Evolutionary conservation across 2,797 vertebrate genomes (phyloP).

Genomic region (Acestrorhynchus altus): DNA sequence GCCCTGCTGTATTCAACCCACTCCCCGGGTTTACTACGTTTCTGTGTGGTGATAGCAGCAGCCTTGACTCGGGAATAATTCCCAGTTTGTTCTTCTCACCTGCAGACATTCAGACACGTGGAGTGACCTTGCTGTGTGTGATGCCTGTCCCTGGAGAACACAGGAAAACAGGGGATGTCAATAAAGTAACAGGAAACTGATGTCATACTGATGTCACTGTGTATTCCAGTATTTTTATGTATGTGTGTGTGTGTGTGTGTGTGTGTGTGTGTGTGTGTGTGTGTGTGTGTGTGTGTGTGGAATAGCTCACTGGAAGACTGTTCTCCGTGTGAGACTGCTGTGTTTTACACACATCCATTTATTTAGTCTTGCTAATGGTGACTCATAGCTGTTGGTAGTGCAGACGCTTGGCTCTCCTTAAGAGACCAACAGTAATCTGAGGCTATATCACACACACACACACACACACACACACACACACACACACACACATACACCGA

Average conservation of each 20-base stretch:
- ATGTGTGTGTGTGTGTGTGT: slow-evolving; percentile 7
- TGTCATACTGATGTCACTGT: slow-evolving; percentile 33
- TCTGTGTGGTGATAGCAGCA: background rate
- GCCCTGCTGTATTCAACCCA: too few relatives aligned
- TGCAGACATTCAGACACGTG: background rate
- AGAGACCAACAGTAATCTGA: slow-evolving; percentile 48
- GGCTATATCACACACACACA: slow-evolving; percentile 11
- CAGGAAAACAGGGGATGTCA: background rate
- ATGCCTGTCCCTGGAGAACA: background rate
- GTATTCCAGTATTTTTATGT: background rate
- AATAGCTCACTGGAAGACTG: background rate
- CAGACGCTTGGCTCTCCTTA: slow-evolving; percentile 46
- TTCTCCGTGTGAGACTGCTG: background rate
- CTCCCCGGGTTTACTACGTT: too few relatives aligned
- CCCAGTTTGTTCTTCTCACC: background rate
- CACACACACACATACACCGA: background rate
- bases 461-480: slow-evolving; percentile 4
- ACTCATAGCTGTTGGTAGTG: slow-evolving; percentile 54
- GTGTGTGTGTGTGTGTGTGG: slow-evolving; percentile 2
- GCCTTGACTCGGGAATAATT: background rate
- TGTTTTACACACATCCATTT: slow-evolving; percentile 52
- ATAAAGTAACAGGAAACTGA: background rate
- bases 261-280: slow-evolving; percentile 12
- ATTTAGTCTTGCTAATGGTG: slow-evolving; percentile 51
- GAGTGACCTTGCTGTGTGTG: background rate